Evolutionary conservation across 2,113 vertebrate species (phyloP).

Genomic region (Gobius niger): DNA sequence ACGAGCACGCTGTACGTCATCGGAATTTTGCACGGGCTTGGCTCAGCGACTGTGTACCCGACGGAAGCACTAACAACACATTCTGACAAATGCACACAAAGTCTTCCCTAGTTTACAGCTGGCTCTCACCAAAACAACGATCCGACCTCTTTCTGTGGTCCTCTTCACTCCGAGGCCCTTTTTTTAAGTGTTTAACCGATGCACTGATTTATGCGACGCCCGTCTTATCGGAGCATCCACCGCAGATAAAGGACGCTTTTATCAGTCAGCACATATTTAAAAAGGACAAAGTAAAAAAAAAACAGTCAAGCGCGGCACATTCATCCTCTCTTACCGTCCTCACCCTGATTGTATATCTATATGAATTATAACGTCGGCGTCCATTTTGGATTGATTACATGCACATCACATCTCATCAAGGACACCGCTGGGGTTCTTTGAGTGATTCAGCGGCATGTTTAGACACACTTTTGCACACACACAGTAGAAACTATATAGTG

Average conservation of each 20-base stretch:
- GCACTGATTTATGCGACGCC: conserved; percentile 27
- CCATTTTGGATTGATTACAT: conserved; percentile 59
- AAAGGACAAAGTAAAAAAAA: conserved; percentile 37
- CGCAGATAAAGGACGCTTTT: conserved; percentile 40
- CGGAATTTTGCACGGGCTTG: no score
- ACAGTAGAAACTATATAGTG: no score
- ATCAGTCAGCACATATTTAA: conserved; percentile 45
- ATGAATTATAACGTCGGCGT: conserved; percentile 53
- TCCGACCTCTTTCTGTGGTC: background rate
- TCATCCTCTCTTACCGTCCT: conserved; percentile 29
- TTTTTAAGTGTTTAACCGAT: conserved; percentile 43
- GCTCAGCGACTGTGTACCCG: no score
- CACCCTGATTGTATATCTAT: conserved; percentile 46
- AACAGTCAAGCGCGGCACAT: conserved; percentile 22
- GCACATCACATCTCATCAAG: conserved; percentile 63
- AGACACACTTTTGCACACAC: conserved; percentile 21
- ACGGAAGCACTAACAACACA: no score
- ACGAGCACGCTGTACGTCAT: no score
- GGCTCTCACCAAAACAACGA: conserved; percentile 4
- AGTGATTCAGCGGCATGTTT: conserved; percentile 60
- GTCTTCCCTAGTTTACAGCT: background rate
- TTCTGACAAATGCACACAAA: background rate
- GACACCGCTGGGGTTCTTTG: conserved; percentile 41
- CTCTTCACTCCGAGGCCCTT: conserved; percentile 19
- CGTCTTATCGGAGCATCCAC: conserved; percentile 33